A percentile compares a stretch with the other conserved stretches of the same genome.
Conservation (phyloP, 2,113 vertebrate species). For the Takifugu flavidus region DNA sequence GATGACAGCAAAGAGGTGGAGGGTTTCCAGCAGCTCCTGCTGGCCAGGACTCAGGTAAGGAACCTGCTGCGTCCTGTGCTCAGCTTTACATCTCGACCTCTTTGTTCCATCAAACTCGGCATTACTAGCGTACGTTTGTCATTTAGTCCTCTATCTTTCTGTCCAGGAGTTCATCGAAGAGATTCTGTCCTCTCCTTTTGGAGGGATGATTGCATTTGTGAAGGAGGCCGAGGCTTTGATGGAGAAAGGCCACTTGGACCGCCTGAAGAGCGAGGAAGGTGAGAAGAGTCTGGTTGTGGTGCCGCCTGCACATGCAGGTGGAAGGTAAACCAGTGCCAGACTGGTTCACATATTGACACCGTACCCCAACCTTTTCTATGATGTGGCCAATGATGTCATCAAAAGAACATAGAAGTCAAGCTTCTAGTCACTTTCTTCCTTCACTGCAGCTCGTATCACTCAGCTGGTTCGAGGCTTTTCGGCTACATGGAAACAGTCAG, state of each 20-base stretch:
- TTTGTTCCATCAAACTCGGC: not conserved
- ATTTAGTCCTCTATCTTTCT: not conserved
- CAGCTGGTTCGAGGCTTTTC: slow-evolving; percentile 88
- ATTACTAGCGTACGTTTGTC: not conserved
- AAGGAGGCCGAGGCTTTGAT: slow-evolving; percentile 88
- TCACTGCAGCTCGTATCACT: slow-evolving; percentile 78
- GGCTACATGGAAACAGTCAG: slow-evolving; percentile 84
- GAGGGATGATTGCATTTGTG: slow-evolving; percentile 89
- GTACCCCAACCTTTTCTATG: too few relatives aligned
- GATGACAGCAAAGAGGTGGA: slow-evolving; percentile 94
- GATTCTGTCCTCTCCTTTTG: slow-evolving; percentile 85
- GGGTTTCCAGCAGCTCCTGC: slow-evolving; percentile 89
- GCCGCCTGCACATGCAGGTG: not conserved
- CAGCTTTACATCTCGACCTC: too few relatives aligned
- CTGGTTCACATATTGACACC: too few relatives aligned
- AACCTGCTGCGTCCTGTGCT: not conserved
- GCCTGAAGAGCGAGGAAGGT: slow-evolving; percentile 88
- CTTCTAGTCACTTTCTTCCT: not conserved
- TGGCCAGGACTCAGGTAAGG: slow-evolving; percentile 84
- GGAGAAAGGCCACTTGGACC: slow-evolving; percentile 86
- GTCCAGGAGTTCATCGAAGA: slow-evolving; percentile 91
- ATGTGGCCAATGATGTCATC: too few relatives aligned
- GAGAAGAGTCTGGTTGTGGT: not conserved
- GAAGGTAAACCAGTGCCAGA: not conserved
- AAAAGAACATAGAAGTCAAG: too few relatives aligned